phyloP scores from a whole-genome alignment of 2,113 vertebrate species.

The Myiozetetes cayanensis region DNA sequence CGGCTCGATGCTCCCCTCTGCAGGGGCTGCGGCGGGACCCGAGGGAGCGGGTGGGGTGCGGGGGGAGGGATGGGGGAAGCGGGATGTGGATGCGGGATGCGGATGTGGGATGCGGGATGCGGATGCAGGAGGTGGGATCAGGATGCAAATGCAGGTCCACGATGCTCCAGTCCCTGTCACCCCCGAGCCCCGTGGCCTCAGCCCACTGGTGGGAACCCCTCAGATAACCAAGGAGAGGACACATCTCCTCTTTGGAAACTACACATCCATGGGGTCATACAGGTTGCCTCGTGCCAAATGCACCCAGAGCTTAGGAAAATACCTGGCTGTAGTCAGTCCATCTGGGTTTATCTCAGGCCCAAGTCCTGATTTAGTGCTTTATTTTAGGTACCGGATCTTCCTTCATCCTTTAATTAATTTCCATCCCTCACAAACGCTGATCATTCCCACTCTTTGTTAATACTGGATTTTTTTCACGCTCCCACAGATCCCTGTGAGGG shows the following conservation, averaged over 20 bases:
- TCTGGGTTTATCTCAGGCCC: neutral
- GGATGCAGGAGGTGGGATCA: neutral
- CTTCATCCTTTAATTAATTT: neutral
- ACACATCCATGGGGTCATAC: neutral
- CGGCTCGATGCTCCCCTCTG: conserved; percentile 24
- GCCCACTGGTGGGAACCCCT: accelerated
- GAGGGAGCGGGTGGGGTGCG: too few relatives aligned
- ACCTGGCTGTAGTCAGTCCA: neutral
- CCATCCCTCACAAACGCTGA: neutral
- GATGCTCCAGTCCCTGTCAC: accelerated
- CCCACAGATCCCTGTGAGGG: neutral
- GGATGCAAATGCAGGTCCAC: neutral
- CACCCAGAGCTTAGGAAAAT: neutral
- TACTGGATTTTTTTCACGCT: neutral
- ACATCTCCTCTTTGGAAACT: neutral
- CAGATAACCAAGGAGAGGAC: neutral
- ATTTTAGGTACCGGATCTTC: neutral
- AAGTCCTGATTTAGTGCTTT: neutral
- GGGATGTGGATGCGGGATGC: neutral
- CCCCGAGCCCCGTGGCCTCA: neutral
- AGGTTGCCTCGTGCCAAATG: accelerated
- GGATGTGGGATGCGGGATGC: neutral
- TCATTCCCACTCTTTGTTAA: neutral
- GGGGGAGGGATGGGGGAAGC: too few relatives aligned
- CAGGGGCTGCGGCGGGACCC: neutral